Evolutionary conservation across 2,888 invertebrate species (phyloP).

Genomic region (Caenorhabditis angaria): DNA sequence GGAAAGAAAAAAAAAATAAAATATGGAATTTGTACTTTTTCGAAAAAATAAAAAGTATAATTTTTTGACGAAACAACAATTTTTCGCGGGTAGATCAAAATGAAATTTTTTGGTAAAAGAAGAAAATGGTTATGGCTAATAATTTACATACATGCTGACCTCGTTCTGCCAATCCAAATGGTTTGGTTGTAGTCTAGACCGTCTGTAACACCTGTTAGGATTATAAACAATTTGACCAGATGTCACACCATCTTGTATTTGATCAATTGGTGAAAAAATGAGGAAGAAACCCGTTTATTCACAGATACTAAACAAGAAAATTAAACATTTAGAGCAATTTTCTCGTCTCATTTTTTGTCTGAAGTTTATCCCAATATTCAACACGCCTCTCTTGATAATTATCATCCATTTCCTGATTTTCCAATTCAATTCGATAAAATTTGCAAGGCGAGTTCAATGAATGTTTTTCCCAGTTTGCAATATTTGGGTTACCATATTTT

Average conservation of each 20-base stretch:
- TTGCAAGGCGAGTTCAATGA: constrained; percentile 22
- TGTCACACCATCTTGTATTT: too few relatives aligned
- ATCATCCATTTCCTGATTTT: constrained; percentile 32
- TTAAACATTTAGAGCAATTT: constrained; percentile 9
- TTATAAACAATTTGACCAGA: too few relatives aligned
- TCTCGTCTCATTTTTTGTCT: constrained; percentile 30
- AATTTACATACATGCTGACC: too few relatives aligned
- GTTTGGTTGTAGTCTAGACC: too few relatives aligned
- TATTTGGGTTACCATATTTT: constrained; percentile 45
- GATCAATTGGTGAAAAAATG: too few relatives aligned
- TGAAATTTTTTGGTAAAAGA: neutral
- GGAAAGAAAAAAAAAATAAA: neutral
- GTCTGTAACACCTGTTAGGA: too few relatives aligned
- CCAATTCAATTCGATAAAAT: constrained; percentile 35
- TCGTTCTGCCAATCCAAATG: too few relatives aligned
- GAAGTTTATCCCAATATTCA: constrained; percentile 51
- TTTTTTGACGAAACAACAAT: too few relatives aligned
- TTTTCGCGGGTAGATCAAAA: neutral
- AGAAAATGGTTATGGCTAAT: too few relatives aligned
- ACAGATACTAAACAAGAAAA: constrained; percentile 2
- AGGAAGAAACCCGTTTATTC: constrained; percentile 1
- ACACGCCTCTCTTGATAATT: constrained; percentile 57
- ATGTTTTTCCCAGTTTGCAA: constrained; percentile 34
- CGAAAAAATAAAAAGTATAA: neutral
- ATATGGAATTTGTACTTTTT: neutral